Conservation (phyloP, 2,113 vertebrate species). For the Polypterus senegalus region DNA sequence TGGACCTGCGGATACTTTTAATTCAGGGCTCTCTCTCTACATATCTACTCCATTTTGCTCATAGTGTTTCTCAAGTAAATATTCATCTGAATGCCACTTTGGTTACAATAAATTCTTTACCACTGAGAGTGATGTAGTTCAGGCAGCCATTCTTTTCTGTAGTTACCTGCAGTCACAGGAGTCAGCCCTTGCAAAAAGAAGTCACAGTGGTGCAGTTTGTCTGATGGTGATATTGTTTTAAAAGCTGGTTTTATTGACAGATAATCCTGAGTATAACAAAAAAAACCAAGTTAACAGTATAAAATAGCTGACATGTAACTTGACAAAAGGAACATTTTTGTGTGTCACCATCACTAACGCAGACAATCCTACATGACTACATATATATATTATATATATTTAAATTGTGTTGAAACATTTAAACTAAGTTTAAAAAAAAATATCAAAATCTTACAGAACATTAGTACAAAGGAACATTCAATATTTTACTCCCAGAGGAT, state of each 20-base stretch:
- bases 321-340: conserved; percentile 38
- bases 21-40: too few species aligned
- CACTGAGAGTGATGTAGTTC: too few species aligned
- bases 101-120: too few species aligned
- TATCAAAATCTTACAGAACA: conserved; percentile 41
- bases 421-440: conserved; percentile 19
- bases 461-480: conserved; percentile 83
- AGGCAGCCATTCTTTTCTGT: too few species aligned
- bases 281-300: conserved; percentile 46
- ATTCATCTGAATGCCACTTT: too few species aligned
- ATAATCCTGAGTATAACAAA: conserved; percentile 60
- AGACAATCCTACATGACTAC: conserved; percentile 28
- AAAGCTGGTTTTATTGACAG: conserved; percentile 58
- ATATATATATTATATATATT: conserved; percentile 40
- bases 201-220: too few species aligned
- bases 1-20: too few species aligned
- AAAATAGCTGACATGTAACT: conserved; percentile 45
- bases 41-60: too few species aligned
- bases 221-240: not conserved
- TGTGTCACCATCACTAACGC: conserved; percentile 44
- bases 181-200: too few species aligned
- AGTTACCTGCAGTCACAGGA: too few species aligned
- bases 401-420: conserved; percentile 26
- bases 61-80: too few species aligned
- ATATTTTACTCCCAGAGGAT: conserved; percentile 38